Conservation (phyloP, 1,140 invertebrate genomes). For the Bombus haemorrhoidalis region DNA sequence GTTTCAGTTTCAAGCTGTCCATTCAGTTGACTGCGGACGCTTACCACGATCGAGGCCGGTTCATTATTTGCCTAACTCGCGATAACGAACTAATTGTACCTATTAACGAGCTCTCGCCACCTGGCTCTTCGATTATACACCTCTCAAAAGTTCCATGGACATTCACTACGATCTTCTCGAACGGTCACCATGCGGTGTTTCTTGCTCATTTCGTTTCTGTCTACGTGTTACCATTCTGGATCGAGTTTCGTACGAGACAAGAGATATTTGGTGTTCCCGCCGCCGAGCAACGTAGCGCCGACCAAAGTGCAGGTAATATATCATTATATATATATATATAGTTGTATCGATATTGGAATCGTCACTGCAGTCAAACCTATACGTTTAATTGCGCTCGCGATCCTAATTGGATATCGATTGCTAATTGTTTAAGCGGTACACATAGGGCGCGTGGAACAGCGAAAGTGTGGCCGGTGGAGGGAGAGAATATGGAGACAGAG, state of each 20-base stretch:
- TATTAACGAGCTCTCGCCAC: constrained; percentile 41
- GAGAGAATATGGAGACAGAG: neutral
- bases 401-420: constrained; percentile 28
- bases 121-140: too few relatives aligned
- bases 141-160: neutral
- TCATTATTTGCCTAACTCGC: constrained; percentile 57
- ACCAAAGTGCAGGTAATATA: constrained; percentile 79
- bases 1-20: constrained; percentile 27
- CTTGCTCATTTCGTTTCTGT: neutral
- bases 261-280: constrained; percentile 77
- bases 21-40: neutral
- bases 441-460: neutral
- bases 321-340: neutral
- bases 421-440: constrained; percentile 21
- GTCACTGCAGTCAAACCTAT: neutral
- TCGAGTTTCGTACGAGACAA: constrained; percentile 53
- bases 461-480: neutral
- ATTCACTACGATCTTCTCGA: neutral
- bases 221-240: neutral
- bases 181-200: neutral
- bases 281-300: constrained; percentile 31
- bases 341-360: constrained; percentile 18
- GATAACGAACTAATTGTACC: constrained; percentile 43
- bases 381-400: constrained; percentile 9
- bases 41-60: constrained; percentile 38